Conservation (phyloP, 2,113 vertebrate genomes). For the Alligator mississippiensis region DNA sequence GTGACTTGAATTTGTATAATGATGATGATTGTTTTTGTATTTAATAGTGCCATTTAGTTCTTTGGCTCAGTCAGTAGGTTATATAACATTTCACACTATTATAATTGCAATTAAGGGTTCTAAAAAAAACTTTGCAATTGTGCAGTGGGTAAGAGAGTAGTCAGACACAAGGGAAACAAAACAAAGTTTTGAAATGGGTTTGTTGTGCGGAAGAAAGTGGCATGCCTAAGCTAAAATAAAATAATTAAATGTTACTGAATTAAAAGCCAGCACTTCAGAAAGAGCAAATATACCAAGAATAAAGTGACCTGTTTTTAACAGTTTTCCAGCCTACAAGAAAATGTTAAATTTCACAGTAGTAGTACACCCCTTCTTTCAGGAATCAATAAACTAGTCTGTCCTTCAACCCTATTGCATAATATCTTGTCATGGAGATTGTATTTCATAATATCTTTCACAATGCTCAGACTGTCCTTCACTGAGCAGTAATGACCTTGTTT, state of each 20-base stretch:
- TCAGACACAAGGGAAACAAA: not conserved
- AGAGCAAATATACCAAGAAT: not conserved
- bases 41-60: not conserved
- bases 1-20: not conserved
- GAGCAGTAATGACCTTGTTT: conserved; percentile 58
- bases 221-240: not conserved
- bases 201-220: not conserved
- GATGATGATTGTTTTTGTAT: not conserved
- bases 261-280: conserved; percentile 19
- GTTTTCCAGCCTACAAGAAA: not conserved
- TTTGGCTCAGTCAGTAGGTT: not conserved
- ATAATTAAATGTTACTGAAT: not conserved
- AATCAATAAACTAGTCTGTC: conserved; percentile 28
- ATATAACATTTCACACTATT: not conserved
- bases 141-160: not conserved
- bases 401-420: not conserved
- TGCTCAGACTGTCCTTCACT: not conserved
- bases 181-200: not conserved
- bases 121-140: not conserved
- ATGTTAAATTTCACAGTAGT: conserved; percentile 17
- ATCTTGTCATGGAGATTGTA: conserved; percentile 32
- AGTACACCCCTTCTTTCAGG: not conserved
- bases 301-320: conserved; percentile 10
- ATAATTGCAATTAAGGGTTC: not conserved
- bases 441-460: conserved; percentile 40